Base-by-base conservation (phyloP, 2,888 invertebrate genomes). In the Cryptocephalus primarius region DNA sequence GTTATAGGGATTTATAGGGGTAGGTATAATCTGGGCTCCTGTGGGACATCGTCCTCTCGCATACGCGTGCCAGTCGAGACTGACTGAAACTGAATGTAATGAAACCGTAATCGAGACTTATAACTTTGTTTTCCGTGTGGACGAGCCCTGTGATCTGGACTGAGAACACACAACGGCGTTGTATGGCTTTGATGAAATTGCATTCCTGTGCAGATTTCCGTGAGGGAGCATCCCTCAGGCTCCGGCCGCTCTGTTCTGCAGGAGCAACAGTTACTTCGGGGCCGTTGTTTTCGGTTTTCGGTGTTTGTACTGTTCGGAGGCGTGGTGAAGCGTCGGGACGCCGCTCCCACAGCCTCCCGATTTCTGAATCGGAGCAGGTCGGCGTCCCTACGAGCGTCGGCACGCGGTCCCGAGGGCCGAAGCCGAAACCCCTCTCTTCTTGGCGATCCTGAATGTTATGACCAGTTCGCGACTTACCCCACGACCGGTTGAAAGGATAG, bases 201-300 rank as follows among this genome's bases (percentile, higher is more conserved):
- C 70, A 70, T 70, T 70, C 70, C 68, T 69, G 70, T 69, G 69
- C 69, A 70, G 68, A 69, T 68, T 69, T 70, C 69, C 69, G 69
- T 70, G 62, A 70, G 67, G 63, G 66, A 62, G 61, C 62, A 58
- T 62, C 61, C 58, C 60, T 60, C 53, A 50, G 52, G 55, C 54
- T 51, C 56, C 55, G 49, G 60, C 55, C 50, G 58, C 57, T 56
- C 54, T 54, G 59, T 59, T 65, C 61, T 65, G 61, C 62, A 63
- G 66, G 64, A 67, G 67, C 68, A 69, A 69, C 69, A 69, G 69
- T 68, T 69, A 67, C 68, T 66, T 64, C 62, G 60, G 61, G 13
- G 40, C 40, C 40, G 22, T 22, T 22, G 22, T 22, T 22, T 22
- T 22, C 22, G 36, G 36, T 36, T 36, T 36, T 36, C 36, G 32